Base-by-base conservation (phyloP, 2,888 invertebrate species). In the Thereva nobilitata region DNA sequence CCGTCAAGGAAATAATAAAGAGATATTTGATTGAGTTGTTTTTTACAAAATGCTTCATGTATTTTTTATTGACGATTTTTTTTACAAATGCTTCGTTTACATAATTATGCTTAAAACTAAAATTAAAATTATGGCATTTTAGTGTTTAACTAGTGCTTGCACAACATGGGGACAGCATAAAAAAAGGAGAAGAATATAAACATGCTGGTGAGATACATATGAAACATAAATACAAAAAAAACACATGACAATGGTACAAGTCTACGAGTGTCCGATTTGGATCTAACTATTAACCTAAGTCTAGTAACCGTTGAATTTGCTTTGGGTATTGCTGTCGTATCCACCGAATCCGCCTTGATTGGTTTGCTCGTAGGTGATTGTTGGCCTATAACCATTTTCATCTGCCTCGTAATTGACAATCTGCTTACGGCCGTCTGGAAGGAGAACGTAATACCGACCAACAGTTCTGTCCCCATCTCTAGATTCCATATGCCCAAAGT, bases 341-440 rank as follows among this genome's bases (percentile, higher is more conserved):
- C 79, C 79, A 42, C 71, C 71, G 49, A 64, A 71, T 64, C 71
- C 72, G 67, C 79, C 77, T 64, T 75, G 75, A 50, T 82, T 83
- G 38, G 83, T 83, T 74, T 87, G 86, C 76, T 89, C 87, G 76
- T 89, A 89, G 1, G 86, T 84, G 68, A 89, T 86, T 72, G 83
- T 86, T 10, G 89, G 89, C 70, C 85, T 84, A 81, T 86, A 89
- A 1, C 89, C 89, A 52, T 85, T 82, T 74, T 86, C 83, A 73
- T 89, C 88, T 5, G 89, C 89, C 74, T 87, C 87, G 78, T 89
- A 89, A 72, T 86, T 84, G 0, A 89, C 89, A 47, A 87, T 87
- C 83, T 88, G 88, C 76, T 86, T 88, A 74, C 88, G 84, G 54
- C 88, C 88, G 77, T 88, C 88, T 70, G 88, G 88, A 64, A 88